Conservation (phyloP, 2,888 invertebrate genomes). For the Petrolisthes cinctipes region DNA sequence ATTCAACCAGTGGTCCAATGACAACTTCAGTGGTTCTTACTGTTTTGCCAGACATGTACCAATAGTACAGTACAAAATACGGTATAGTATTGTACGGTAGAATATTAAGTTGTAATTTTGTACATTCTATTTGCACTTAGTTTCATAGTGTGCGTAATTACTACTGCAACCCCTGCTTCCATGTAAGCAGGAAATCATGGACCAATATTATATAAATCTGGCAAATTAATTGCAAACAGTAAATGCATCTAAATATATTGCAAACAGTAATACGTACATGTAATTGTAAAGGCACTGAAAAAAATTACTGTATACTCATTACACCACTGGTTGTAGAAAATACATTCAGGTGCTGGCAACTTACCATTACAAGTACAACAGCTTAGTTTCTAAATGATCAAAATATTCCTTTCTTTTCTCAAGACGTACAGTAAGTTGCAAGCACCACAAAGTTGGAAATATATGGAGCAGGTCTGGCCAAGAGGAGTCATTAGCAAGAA, state of each 20-base stretch:
- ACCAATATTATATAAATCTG: no score
- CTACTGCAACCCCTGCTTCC: no score
- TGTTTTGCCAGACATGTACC: no score
- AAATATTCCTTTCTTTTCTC: not conserved
- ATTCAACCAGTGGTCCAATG: not conserved
- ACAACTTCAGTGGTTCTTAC: not conserved
- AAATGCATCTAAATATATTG: no score
- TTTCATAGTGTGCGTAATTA: no score
- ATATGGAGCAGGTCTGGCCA: conserved; percentile 24
- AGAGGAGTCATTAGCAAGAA: conserved; percentile 47
- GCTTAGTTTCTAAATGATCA: not conserved
- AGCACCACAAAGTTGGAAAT: conserved; percentile 16
- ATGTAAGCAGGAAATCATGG: no score
- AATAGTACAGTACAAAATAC: no score
- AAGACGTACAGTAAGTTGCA: not conserved
- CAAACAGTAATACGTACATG: not conserved
- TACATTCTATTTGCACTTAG: no score
- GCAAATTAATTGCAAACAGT: not conserved
- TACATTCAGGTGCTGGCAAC: conserved; percentile 23
- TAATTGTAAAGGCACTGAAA: not conserved
- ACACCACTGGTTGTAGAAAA: conserved; percentile 27
- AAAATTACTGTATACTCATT: not conserved
- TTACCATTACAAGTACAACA: not conserved
- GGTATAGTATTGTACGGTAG: no score
- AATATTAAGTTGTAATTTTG: no score